Evolutionary conservation across 2,888 invertebrate genomes (phyloP).

Genomic region (Auanema sp.): DNA sequence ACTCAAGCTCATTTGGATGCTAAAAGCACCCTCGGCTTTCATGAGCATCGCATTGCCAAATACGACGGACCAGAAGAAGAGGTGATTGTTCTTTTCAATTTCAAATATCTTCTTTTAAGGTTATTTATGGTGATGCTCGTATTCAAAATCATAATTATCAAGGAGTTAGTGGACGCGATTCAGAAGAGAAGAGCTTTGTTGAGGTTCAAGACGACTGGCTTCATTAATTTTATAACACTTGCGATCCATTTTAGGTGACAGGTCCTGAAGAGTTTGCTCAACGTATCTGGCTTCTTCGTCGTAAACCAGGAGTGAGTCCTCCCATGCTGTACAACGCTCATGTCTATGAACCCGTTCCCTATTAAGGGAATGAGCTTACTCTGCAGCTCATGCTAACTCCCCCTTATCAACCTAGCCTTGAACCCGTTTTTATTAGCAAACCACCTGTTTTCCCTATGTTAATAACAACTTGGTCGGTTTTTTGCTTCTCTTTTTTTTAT

Average conservation of each 20-base stretch:
- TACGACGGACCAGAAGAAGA: conserved; percentile 25
- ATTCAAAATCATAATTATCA: conserved; percentile 27
- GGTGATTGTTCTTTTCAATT: conserved; percentile 12
- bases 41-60: conserved; percentile 39
- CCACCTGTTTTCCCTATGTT: too few relatives aligned
- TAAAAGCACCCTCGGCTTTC: conserved; percentile 38
- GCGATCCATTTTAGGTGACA: conserved; percentile 13
- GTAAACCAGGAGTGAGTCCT: conserved; percentile 20
- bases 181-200: neutral
- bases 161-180: conserved; percentile 26
- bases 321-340: conserved; percentile 1
- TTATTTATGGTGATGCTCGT: conserved; percentile 39
- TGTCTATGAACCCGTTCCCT: conserved; percentile 11
- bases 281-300: conserved; percentile 17
- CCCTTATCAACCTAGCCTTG: too few relatives aligned
- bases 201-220: neutral
- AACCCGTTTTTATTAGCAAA: too few relatives aligned
- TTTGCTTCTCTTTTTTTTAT: too few relatives aligned
- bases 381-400: too few relatives aligned
- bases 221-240: neutral
- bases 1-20: conserved; percentile 22
- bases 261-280: conserved; percentile 13
- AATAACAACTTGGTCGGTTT: too few relatives aligned
- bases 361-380: neutral
- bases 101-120: conserved; percentile 9